Base-by-base conservation (phyloP, 2,888 invertebrate genomes). In the Mesoligia furuncula region DNA sequence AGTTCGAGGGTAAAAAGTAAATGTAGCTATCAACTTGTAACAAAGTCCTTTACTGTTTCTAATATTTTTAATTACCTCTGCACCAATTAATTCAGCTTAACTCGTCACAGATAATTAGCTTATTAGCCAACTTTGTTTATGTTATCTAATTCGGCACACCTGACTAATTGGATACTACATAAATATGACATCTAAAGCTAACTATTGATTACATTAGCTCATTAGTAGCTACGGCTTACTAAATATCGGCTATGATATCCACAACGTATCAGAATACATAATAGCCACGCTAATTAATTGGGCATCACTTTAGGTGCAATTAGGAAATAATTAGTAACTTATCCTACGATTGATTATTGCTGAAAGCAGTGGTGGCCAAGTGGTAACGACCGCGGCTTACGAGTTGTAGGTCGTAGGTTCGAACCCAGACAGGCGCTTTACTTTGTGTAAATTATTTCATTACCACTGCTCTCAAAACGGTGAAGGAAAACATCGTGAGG, bases 41-140 rank as follows among this genome's bases (percentile, higher is more conserved):
- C 48, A 57, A n/a, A n/a, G n/a, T 39, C 45, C 48, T 51, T 17
- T 11, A 11, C 36, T 77, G 36, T 64, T 57, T 45, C 66, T 48
- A 78, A n/a, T n/a, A 71, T 54, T 57, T 54, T 51, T 51, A 75
- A 74, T 75, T 59, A 54, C 24, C 7, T 11, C 7, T 0, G 62
- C 24, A 31, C 17, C 31, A 64, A 85, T 82, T 59, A 82, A 67
- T 67, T 64, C 20, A 24, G 70, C 42, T 81, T 75, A 59, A 45
- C 51, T 75, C 11, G 13, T 75, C 51, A 74, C 4, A 24, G 2
- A 17, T 85, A 81, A 85, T 75, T 71, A 71, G 57, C 62, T 62
- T 70, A 70, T 51, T 70, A 67, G 15, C 59, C 9, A 62, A 1
- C 8, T 67, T 83, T 71, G 71, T 80, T 51, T 66, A 81, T 85